phyloP scores from a whole-genome alignment of 2,797 vertebrate species.

The Hephaestus fuliginosus region DNA sequence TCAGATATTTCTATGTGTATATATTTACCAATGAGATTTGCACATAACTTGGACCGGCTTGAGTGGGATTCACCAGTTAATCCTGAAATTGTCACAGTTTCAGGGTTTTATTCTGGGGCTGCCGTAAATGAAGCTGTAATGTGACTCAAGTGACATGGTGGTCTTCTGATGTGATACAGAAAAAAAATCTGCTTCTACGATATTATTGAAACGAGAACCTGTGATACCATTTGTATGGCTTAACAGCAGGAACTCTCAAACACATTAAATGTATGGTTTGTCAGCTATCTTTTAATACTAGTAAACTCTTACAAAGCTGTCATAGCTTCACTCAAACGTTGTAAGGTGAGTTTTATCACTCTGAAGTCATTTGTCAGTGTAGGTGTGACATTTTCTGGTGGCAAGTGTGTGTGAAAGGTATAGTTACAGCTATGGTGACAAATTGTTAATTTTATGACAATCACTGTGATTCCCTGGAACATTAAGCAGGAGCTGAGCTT shows the following conservation, averaged over 20 bases:
- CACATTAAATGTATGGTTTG: neutral
- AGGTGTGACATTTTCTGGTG: neutral
- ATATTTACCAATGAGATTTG: constrained; percentile 68
- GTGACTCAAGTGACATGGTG: neutral
- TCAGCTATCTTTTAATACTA: neutral
- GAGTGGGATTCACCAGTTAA: constrained; percentile 55
- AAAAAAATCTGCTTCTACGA: neutral
- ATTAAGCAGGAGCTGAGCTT: constrained; percentile 19
- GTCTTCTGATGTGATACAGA: constrained; percentile 17
- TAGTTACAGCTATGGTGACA: neutral
- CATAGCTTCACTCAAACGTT: neutral
- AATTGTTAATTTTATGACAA: neutral
- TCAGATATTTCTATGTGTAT: constrained; percentile 56
- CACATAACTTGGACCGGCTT: constrained; percentile 44
- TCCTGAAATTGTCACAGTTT: constrained; percentile 60
- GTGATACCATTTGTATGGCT: constrained; percentile 9
- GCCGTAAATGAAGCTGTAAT: constrained; percentile 41
- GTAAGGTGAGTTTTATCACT: neutral
- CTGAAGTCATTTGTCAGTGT: neutral
- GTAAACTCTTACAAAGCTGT: neutral
- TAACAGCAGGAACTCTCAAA: neutral
- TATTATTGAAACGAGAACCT: constrained; percentile 11
- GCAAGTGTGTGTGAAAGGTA: neutral
- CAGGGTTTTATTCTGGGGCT: constrained; percentile 27
- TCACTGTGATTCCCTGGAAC: constrained; percentile 4